phyloP scores from a whole-genome alignment of 2,797 vertebrate genomes.

The Trachops cirrhosus region DNA sequence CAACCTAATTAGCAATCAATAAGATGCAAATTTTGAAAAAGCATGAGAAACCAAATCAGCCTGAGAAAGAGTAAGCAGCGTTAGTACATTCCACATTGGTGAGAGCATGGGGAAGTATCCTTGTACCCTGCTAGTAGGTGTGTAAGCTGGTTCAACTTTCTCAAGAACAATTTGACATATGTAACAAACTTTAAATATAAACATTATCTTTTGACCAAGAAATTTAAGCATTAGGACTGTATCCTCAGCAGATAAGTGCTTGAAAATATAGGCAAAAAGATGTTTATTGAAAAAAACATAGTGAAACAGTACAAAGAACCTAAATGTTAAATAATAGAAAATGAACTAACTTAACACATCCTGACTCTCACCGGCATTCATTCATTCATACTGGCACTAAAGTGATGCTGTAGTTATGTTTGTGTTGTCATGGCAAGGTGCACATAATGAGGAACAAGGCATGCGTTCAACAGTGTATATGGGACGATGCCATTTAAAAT shows the following conservation, averaged over 20 bases:
- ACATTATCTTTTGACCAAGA: background rate
- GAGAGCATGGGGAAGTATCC: background rate
- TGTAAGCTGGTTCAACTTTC: background rate
- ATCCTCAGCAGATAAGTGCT: background rate
- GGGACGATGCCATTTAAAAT: background rate
- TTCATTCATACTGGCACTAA: background rate
- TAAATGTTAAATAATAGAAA: background rate
- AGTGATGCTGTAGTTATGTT: background rate
- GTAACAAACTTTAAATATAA: background rate
- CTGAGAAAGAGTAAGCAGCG: background rate
- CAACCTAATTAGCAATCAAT: background rate
- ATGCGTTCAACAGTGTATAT: background rate
- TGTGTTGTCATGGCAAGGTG: background rate
- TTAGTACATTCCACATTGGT: background rate
- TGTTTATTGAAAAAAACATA: background rate
- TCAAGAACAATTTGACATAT: background rate
- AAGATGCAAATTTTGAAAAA: slow-evolving; percentile 21
- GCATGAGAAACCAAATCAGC: background rate
- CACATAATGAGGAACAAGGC: background rate
- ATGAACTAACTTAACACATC: background rate
- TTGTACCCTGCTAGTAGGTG: background rate
- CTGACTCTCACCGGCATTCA: background rate
- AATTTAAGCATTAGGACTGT: background rate
- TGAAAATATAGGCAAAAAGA: slow-evolving; percentile 1
- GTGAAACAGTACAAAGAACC: background rate